Base-by-base conservation (phyloP, 2,113 vertebrate genomes). In the Neomonachus schauinslandi region DNA sequence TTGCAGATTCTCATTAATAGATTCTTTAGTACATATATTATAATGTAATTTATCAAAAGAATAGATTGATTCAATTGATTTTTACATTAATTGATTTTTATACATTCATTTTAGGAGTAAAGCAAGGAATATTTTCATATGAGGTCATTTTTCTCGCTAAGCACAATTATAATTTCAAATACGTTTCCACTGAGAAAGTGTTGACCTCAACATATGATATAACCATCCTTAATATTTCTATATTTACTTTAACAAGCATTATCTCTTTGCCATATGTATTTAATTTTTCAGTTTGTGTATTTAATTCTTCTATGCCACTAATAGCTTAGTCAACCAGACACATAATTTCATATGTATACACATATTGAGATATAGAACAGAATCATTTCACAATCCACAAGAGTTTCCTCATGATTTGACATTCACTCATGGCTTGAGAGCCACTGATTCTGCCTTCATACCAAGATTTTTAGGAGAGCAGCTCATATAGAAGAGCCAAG, bases 151-250 rank as follows among this genome's bases (percentile, higher is more conserved):
- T 92, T 91, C 59, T 24, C 46, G 90, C 76, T 90, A 65, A 95
- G 39, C 88, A 65, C 83, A 94, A 92, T 96, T 96, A 94, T 72
- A 96, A 94, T 92, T 96, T 92, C 63, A 97, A 91, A 95, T 95
- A 90, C 76, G 36, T 91, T 95, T 92, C 46, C 33, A 85, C 42
- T 81, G 61, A 95, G 72, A 92, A 90, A 95, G 39, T 88, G 22
- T 97, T 98, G 94, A 96, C 80, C 97, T 91, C 87, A 97, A 71
- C 57, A 85, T 96, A 61, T 95, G 83, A 93, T 76, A 90, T 65
- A 96, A 55, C 6, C n/a, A 86, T 79, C 51, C 31, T 87, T 81
- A 76, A 85, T 31, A 57, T 88, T 96, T 96, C 59, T 96, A 33
- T 87, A 26, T 88, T 88, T 90, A 85, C 33, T 95, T 91, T 46